Base-by-base conservation (phyloP, 2,113 vertebrate genomes). In the Rallus limicola region DNA sequence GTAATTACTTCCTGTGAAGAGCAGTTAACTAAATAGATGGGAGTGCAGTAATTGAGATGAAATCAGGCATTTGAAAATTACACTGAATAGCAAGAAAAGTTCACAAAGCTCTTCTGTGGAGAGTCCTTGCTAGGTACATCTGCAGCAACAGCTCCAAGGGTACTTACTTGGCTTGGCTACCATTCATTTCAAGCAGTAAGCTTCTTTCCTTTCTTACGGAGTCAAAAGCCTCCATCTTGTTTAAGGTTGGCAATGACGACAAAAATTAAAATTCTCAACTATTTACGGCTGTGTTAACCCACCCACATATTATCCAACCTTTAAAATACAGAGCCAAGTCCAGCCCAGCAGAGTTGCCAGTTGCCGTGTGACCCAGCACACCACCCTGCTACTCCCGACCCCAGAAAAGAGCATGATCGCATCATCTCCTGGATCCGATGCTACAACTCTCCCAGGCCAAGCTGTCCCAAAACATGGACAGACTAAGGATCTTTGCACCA, bases 1-100 rank as follows among this genome's bases (percentile, higher is more conserved):
- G 19, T 42, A 48, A 87, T 87, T 78, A 82, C 76, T 88, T 84
- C 76, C 55, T 84, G 9, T 60, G 48, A 75, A 86, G 29, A 86
- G 28, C 33, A 76, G 31, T 33, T 72, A 89, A 28, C 44, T 82
- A 50, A 86, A 77, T 67, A 55, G 62, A 86, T 33, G 42, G 24
- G 60, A 95, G 34, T 24, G 38, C 34, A 87, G 33, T 56, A 75
- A 90, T 1, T 56, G 60, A 75, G 62, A 82, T 29, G 4, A 85
- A 93, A 96, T 52, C 0, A 7, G 36, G 10, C 48, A 78, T 82
- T 71, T 89, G 15, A 53, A 82, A 91, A 64, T 78, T 36, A 60
- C 17, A 50, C 46, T 4, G 34, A 82, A 24, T 2, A 48, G 67
- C 20, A 79, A 77, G 33, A 68, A 28, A 42, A 72, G 17, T 69